Percentiles rank a stretch among this genome's conserved stretches.
phyloP scores from a whole-genome alignment of 2,888 invertebrate species.

The Pegoplata infirma region DNA sequence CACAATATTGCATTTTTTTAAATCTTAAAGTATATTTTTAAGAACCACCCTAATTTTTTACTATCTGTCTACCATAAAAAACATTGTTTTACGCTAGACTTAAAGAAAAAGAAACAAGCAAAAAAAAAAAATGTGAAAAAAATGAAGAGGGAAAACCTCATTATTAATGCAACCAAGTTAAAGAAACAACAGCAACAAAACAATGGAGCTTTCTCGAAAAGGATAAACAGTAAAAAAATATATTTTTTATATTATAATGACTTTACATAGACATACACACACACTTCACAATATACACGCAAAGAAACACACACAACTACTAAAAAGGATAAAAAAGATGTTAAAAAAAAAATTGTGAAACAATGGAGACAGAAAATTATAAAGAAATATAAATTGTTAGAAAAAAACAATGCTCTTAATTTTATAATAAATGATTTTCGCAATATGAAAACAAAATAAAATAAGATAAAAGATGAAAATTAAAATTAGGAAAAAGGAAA shows the following conservation, averaged over 20 bases:
- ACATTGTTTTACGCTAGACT: not conserved
- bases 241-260: not conserved
- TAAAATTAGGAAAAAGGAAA: not conserved
- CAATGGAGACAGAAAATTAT: conserved; percentile 7
- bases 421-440: conserved; percentile 9
- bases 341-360: not conserved
- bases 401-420: not conserved
- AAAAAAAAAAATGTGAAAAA: not conserved
- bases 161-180: conserved; percentile 31
- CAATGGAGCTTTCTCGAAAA: not conserved
- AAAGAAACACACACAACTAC: not conserved
- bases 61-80: conserved; percentile 3
- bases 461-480: too few relatives aligned
- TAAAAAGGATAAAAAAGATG: not conserved
- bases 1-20: too few relatives aligned
- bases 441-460: not conserved
- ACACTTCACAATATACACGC: too few relatives aligned
- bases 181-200: not conserved
- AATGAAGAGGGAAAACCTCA: conserved; percentile 12
- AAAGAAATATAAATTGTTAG: not conserved
- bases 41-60: too few relatives aligned
- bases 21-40: too few relatives aligned
- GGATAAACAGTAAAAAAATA: not conserved
- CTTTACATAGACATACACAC: not conserved
- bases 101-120: not conserved